phyloP scores from a whole-genome alignment of 2,113 vertebrate genomes.

The Atherinomorus stipes region DNA sequence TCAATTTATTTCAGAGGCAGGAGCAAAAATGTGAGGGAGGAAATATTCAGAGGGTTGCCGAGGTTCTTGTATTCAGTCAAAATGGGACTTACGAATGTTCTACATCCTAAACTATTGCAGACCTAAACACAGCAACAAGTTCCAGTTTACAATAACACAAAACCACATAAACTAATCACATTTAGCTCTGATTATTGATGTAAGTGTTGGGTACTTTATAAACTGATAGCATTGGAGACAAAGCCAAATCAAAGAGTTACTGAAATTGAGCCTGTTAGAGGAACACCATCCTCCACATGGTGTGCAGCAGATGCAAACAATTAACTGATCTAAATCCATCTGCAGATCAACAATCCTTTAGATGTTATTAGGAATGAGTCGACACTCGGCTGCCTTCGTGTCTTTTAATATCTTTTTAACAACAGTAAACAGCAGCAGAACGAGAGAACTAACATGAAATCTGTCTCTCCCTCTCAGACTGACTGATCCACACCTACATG shows the following conservation, averaged over 20 bases:
- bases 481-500: constrained; percentile 75
- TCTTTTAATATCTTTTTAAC: background rate
- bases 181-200: too few relatives aligned
- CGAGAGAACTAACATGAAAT: constrained; percentile 19
- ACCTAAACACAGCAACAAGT: too few relatives aligned
- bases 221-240: too few relatives aligned
- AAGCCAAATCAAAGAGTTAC: background rate
- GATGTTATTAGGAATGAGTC: background rate
- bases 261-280: background rate
- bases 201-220: too few relatives aligned
- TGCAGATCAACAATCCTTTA: background rate
- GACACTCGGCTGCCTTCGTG: background rate
- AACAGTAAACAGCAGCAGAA: background rate
- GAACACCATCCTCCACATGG: background rate
- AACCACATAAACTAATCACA: too few relatives aligned
- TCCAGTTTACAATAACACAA: too few relatives aligned
- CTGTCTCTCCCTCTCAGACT: constrained; percentile 7
- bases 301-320: background rate
- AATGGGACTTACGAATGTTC: too few relatives aligned
- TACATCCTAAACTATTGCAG: too few relatives aligned
- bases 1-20: constrained; percentile 9
- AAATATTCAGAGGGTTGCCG: background rate
- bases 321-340: background rate
- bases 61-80: too few relatives aligned
- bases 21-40: constrained; percentile 33